phyloP scores from a whole-genome alignment of 2,113 vertebrate species.

The Axis porcinus region DNA sequence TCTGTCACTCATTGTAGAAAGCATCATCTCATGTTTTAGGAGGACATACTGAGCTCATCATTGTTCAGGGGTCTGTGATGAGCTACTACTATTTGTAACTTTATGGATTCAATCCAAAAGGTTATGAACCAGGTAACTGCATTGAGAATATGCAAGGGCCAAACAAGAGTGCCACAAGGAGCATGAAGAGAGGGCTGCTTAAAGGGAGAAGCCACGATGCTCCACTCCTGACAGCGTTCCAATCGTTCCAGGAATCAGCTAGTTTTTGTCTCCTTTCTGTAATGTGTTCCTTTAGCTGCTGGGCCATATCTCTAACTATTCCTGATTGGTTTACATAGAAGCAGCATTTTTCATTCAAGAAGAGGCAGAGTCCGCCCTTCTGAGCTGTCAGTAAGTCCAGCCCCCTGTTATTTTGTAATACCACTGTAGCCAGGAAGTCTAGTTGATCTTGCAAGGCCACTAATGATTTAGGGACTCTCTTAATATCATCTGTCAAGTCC shows the following conservation, averaged over 20 bases:
- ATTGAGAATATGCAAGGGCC: not conserved
- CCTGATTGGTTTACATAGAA: not conserved
- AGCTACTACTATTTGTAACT: not conserved
- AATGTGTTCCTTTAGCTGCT: not conserved
- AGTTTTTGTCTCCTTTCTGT: not conserved
- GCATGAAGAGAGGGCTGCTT: not conserved
- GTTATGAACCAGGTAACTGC: not conserved
- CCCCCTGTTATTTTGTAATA: not conserved
- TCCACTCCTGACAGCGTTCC: accelerated
- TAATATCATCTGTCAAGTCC: not conserved
- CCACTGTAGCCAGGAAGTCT: not conserved
- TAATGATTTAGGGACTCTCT: not conserved
- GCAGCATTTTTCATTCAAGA: not conserved
- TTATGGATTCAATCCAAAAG: not conserved
- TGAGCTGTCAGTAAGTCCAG: not conserved
- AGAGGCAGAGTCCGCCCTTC: not conserved
- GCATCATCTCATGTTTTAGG: not conserved
- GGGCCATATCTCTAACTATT: not conserved
- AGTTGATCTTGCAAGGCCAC: not conserved
- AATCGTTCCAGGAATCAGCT: not conserved
- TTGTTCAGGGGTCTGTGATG: not conserved
- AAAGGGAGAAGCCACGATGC: not conserved
- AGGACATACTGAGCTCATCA: not conserved
- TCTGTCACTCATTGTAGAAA: not conserved
- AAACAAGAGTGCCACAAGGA: accelerated